phyloP scores from a whole-genome alignment of 2,888 invertebrate species.

The Temnothorax ravouxi region DNA sequence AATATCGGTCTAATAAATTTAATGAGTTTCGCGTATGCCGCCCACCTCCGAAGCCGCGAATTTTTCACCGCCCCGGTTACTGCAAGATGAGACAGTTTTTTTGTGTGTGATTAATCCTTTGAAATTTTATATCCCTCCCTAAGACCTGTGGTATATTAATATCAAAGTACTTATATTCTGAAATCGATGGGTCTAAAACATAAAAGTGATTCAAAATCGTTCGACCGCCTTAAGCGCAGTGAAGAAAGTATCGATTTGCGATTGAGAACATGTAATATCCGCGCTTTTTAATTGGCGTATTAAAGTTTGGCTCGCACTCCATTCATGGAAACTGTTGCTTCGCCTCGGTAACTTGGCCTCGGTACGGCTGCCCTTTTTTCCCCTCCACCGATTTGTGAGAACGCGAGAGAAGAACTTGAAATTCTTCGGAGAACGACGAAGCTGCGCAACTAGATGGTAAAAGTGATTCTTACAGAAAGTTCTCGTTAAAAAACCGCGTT shows the following conservation, averaged over 20 bases:
- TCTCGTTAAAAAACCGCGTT: conserved; percentile 18
- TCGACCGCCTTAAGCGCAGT: neutral
- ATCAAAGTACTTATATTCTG: conserved; percentile 1
- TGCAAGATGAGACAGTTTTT: neutral
- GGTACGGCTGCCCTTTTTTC: neutral
- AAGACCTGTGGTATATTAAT: neutral
- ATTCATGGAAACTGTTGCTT: conserved; percentile 52
- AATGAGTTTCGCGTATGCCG: conserved; percentile 31
- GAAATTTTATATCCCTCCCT: neutral
- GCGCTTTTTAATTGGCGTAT: conserved; percentile 49
- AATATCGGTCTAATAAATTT: conserved; percentile 56
- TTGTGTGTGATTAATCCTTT: neutral
- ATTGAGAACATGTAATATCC: conserved; percentile 13
- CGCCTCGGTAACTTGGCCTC: conserved; percentile 21
- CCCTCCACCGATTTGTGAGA: neutral
- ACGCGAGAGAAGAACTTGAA: conserved; percentile 41
- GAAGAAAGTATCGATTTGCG: neutral
- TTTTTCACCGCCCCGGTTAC: neutral
- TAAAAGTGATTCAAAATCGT: neutral
- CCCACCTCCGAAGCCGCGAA: neutral
- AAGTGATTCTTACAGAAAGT: conserved; percentile 43
- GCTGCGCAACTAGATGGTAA: conserved; percentile 30
- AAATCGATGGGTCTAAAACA: neutral
- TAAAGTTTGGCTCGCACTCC: conserved; percentile 32
- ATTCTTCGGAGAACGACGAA: conserved; percentile 35